Evolutionary conservation across 2,888 invertebrate species (phyloP), one percentile per base, ranked within the genome.

Genomic region (Dasysyrphus tricinctus): DNA sequence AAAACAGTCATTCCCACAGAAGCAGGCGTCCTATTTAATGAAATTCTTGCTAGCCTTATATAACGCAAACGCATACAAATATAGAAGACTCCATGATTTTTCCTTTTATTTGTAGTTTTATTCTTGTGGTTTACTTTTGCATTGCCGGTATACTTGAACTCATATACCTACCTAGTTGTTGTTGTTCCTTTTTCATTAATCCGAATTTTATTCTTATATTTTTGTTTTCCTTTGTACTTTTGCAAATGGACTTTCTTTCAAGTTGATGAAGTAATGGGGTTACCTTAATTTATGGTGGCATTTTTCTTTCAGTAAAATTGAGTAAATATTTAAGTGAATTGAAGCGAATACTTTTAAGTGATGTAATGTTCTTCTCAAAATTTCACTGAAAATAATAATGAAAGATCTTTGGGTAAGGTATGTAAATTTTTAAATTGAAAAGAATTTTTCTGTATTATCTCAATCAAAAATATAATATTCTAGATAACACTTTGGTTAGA

Each of bases 201-300:
- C 47, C 2, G 32, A 65, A 32, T 47, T 3, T 47, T n/a, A 16
- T 65, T 32, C 11, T 65, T 5, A 0, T 47, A 7, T 16, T 32
- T 29, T 8, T n/a, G 1, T 47, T 24, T 44, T 44, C 11, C 29
- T n/a, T 16, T 42, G 63, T n/a, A 5, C 37, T 32, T 51, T 37
- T 69, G 5, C 12, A 24, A 54, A 67, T 54, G 29, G 57, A 57
- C 11, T 69, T 39, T 37, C 57, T 63, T 47, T 44, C 49, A 11
- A 59, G 49, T 44, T 34, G 57, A 49, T 51, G n/a, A 47, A 67
- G 16, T 57, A 47, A 72, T 65, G 61, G 49, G 65, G 70, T 81
- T 63, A 65, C 76, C 81, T 70, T 65, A 70, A 76, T 81, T 76
- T 72, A 32, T 51, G 49, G 57, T 72, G 70, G 39, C 16, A 56